phyloP scores from a whole-genome alignment of 92 coral and sea anemone genomes.

The Chrysogorgia sp. region DNA sequence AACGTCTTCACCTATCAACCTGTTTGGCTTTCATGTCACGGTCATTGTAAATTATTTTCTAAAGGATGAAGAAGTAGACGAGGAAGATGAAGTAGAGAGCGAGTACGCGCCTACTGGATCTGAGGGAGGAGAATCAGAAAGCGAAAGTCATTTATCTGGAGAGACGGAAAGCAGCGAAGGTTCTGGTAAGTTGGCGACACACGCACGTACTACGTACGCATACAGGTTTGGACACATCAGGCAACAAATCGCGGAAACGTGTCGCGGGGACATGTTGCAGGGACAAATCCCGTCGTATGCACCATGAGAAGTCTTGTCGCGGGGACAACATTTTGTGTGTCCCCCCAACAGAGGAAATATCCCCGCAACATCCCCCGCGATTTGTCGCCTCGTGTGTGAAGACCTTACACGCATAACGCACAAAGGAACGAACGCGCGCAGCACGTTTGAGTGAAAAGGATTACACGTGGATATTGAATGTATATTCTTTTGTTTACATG shows the following conservation, averaged over 20 bases:
- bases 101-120: constrained; percentile 89
- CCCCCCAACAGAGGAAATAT: no score
- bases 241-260: background rate
- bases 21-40: no score
- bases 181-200: constrained; percentile 70
- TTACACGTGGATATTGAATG: background rate
- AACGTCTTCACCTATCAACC: no score
- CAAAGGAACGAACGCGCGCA: background rate
- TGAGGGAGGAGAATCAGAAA: constrained; percentile 68
- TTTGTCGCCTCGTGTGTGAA: no score
- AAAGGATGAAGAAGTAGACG: constrained; percentile 68
- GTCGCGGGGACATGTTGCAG: no score
- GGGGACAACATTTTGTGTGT: no score
- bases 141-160: constrained; percentile 80
- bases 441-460: background rate
- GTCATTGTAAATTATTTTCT: constrained; percentile 7
- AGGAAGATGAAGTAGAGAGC: constrained; percentile 79
- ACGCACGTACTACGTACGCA: no score
- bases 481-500: background rate
- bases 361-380: no score
- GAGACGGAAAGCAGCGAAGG: constrained; percentile 92
- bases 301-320: no score
- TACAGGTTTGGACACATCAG: no score
- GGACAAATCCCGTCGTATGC: no score
- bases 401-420: no score